Base-by-base conservation (phyloP, 2,888 invertebrate species). In the Hemistola chrysoprasaria region DNA sequence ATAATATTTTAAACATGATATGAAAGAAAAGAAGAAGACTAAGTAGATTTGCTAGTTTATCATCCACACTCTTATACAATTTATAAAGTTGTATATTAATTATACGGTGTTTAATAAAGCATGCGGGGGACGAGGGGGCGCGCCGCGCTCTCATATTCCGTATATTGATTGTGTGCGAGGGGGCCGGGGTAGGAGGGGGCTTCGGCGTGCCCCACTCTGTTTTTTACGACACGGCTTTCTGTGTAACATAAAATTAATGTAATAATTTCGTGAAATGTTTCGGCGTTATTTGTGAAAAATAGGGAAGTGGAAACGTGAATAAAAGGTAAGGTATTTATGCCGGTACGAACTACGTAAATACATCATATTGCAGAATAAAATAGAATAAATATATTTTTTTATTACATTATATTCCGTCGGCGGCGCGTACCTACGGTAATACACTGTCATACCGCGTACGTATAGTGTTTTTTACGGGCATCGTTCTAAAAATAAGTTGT, bases 201-300 rank as follows among this genome's bases (percentile, higher is more conserved):
- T 79, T 86, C 84, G 82, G 87, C 89, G 87, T 88, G 87, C 89
- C 89, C 89, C 89, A 87, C 89, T 88, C 88, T 87, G 87, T 88
- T 83, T 90, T 89, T 90, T 89, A 89, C 89, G 89, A 88, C 88
- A 89, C 88, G 85, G 88, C 88, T 88, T 88, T 89, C 87, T 87
- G 88, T 89, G 87, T 87, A 89, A 89, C 89, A 87, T 89, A 85
- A 44, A 44, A 86, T 87, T 86, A 84, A 83, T 84, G 83, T 88
- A 78, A 84, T 85, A 86, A 85, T 87, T 85, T 88, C 85, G 88
- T 88, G 88, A 88, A 88, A 88, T 88, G 88, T 82, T 83, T 85
- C 83, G 83, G 80, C 79, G 87, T 84, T 84, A 83, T 85, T 80
- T 80, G 83, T 88, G 81, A 87, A 87, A 85, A 82, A 73, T 82